A percentile compares a stretch with the other conserved stretches of the same genome.
phyloP scores from a whole-genome alignment of 2,888 invertebrate species.

The Lagria hirta region DNA sequence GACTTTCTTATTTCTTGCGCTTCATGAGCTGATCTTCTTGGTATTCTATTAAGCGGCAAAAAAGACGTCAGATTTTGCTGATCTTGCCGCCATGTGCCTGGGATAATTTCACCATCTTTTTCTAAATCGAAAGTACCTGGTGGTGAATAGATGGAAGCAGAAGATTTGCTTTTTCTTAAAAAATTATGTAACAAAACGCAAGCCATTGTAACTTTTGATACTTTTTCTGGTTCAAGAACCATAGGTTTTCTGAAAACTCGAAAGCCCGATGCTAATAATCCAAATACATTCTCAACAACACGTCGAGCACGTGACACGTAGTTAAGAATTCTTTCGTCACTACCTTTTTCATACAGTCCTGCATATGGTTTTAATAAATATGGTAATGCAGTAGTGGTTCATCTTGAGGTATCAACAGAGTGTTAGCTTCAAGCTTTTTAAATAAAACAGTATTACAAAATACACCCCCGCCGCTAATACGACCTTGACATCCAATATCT shows the following conservation, averaged over 20 bases:
- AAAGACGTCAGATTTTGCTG: too few species aligned
- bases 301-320: slow-evolving; percentile 18
- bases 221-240: slow-evolving; percentile 23
- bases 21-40: too few species aligned
- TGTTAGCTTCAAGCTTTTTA: too few species aligned
- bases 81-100: not conserved
- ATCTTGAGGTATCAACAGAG: too few species aligned
- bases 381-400: too few species aligned
- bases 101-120: not conserved
- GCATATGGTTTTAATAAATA: slow-evolving; percentile 30
- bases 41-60: too few species aligned
- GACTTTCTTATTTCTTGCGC: too few species aligned
- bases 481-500: too few species aligned
- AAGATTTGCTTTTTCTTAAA: slow-evolving; percentile 1
- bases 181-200: slow-evolving; percentile 32
- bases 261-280: slow-evolving; percentile 28
- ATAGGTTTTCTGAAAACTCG: slow-evolving; percentile 30
- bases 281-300: slow-evolving; percentile 27
- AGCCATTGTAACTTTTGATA: slow-evolving; percentile 15
- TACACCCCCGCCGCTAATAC: too few species aligned
- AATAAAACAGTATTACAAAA: too few species aligned
- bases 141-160: not conserved
- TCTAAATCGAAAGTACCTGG: slow-evolving; percentile 1
- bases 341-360: slow-evolving; percentile 7
- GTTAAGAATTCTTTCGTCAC: not conserved